Evolutionary conservation across 2,113 vertebrate species (phyloP).

Genomic region (Anguilla japonica): DNA sequence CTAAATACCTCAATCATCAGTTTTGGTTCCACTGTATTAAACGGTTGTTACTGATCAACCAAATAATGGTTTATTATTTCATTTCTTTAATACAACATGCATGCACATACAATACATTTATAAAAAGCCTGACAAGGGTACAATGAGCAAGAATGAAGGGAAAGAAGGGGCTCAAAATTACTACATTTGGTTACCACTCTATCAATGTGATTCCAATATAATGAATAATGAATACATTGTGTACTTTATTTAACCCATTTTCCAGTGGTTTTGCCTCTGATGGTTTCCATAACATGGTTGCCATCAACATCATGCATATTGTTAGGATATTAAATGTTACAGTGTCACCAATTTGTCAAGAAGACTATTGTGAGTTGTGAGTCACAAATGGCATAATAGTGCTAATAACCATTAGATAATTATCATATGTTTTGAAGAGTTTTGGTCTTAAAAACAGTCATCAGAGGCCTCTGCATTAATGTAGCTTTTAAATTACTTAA

Average conservation of each 20-base stretch:
- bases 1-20: not conserved
- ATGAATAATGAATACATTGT: not conserved
- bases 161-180: no score
- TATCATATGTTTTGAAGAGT: constrained; percentile 34
- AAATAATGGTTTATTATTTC: no score
- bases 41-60: no score
- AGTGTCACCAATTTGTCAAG: constrained; percentile 6
- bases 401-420: constrained; percentile 47
- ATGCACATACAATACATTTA: no score
- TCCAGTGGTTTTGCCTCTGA: not conserved
- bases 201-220: no score
- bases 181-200: no score
- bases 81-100: no score
- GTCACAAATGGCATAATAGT: constrained; percentile 51
- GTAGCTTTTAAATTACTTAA: constrained; percentile 40
- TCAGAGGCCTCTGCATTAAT: constrained; percentile 46
- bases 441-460: constrained; percentile 44
- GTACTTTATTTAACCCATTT: no score
- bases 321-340: not conserved
- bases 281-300: not conserved
- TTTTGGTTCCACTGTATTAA: no score
- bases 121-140: no score
- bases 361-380: constrained; percentile 17
- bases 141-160: no score
- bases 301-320: constrained; percentile 14